These are phyloP conservation scores for Diglossa brunneiventris DNA, from an alignment of 2,113 vertebrate genomes.

Conservation along the genomic window DNA sequence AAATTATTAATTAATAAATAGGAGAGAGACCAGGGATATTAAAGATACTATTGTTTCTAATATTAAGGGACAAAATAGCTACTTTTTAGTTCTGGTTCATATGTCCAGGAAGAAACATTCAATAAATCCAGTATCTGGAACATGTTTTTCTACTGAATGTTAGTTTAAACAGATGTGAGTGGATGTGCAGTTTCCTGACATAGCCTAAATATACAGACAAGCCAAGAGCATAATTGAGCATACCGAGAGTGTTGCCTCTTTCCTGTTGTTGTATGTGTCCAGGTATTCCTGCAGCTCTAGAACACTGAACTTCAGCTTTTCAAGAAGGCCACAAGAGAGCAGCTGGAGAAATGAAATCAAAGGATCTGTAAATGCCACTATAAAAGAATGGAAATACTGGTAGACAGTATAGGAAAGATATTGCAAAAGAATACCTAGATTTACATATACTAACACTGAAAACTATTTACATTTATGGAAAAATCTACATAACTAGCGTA, in stretches of 20 bases:
- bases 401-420: background rate
- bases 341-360: conserved; percentile 78
- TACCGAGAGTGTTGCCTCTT: conserved; percentile 93
- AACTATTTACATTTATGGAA: background rate
- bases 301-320: conserved; percentile 98
- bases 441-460: background rate
- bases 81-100: background rate
- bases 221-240: conserved; percentile 30
- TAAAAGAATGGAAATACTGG: background rate
- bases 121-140: background rate
- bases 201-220: background rate
- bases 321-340: conserved; percentile 94
- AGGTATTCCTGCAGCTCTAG: conserved; percentile 96
- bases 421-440: background rate
- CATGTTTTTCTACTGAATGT: background rate
- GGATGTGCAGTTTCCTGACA: background rate
- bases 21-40: background rate
- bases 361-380: background rate
- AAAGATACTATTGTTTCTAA: background rate
- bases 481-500: background rate
- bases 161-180: background rate
- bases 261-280: conserved; percentile 94
- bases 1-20: background rate
- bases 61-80: background rate
- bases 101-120: background rate